Evolutionary conservation across 2,113 vertebrate genomes (phyloP).

Genomic region (Saguinus midas): DNA sequence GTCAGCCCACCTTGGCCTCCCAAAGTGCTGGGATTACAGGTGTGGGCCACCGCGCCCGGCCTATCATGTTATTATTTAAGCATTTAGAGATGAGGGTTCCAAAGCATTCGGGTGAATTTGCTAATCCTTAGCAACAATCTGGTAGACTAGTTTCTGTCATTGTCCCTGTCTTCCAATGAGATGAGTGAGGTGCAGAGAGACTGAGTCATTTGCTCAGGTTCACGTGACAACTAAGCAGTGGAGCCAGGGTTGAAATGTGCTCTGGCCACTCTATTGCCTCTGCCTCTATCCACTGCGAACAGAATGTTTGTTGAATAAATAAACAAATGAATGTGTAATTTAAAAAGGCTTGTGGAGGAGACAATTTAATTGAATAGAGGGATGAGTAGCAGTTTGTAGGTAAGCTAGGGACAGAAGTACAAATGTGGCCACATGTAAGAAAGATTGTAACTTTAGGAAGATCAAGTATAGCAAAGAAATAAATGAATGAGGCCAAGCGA

Average conservation of each 20-base stretch:
- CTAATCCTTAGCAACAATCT: neutral
- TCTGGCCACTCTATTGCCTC: neutral
- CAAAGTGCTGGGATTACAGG: no score
- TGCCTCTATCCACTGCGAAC: neutral
- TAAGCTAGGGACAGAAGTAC: neutral
- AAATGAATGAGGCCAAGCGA: no score
- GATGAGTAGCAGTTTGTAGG: neutral
- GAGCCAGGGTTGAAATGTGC: neutral
- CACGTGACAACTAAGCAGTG: neutral
- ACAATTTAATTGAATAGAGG: neutral
- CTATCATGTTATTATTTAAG: neutral
- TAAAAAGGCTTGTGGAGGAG: neutral
- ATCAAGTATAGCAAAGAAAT: neutral
- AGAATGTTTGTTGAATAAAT: neutral
- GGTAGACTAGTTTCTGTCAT: neutral
- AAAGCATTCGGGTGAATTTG: neutral
- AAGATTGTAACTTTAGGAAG: neutral
- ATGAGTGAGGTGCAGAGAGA: neutral
- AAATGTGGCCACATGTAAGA: neutral
- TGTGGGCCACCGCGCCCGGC: no score
- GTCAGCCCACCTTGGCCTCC: no score
- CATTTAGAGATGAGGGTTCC: neutral
- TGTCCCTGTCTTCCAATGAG: neutral
- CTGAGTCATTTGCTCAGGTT: neutral
- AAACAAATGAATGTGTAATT: neutral